Percentiles rank a stretch among this genome's conserved stretches.
These are phyloP conservation scores for Cherax quadricarinatus DNA, from an alignment of 1,140 invertebrate species.

Conservation along the genomic window DNA sequence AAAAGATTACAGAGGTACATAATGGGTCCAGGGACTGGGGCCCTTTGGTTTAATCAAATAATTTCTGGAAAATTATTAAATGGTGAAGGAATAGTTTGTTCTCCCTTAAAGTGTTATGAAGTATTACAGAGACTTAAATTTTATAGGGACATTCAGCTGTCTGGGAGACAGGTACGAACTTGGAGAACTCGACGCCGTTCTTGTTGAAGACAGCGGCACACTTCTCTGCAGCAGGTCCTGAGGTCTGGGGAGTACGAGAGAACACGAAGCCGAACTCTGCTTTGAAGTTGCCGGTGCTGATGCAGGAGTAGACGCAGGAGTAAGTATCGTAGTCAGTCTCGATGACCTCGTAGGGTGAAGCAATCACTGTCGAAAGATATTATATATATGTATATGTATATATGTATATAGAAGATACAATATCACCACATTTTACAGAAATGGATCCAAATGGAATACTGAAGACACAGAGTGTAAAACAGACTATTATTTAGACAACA, in stretches of 20 bases:
- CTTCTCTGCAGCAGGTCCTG: background rate
- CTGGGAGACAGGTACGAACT: background rate
- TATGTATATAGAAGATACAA: too few species aligned
- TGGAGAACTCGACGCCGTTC: conserved; percentile 1
- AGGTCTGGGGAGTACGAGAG: background rate
- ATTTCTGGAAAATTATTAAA: too few species aligned
- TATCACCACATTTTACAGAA: too few species aligned
- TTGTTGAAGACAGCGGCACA: background rate
- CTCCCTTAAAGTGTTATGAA: too few species aligned
- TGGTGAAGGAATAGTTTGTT: too few species aligned
- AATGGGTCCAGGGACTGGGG: too few species aligned
- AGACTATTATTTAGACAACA: too few species aligned
- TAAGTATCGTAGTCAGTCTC: background rate
- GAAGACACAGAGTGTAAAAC: too few species aligned
- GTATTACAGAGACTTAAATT: background rate
- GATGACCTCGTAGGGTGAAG: background rate
- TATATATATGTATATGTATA: too few species aligned
- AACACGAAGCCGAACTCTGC: background rate
- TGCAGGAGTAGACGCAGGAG: conserved; percentile 9
- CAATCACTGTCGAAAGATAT: background rate
- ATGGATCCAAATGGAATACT: too few species aligned
- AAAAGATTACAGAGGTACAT: too few species aligned
- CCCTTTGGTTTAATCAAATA: too few species aligned
- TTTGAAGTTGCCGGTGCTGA: background rate
- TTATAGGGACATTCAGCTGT: conserved; percentile 1